A percentile compares a stretch with the other conserved stretches of the same genome.
phyloP scores from a whole-genome alignment of 1,140 invertebrate species.

The Probaryconus sp. region DNA sequence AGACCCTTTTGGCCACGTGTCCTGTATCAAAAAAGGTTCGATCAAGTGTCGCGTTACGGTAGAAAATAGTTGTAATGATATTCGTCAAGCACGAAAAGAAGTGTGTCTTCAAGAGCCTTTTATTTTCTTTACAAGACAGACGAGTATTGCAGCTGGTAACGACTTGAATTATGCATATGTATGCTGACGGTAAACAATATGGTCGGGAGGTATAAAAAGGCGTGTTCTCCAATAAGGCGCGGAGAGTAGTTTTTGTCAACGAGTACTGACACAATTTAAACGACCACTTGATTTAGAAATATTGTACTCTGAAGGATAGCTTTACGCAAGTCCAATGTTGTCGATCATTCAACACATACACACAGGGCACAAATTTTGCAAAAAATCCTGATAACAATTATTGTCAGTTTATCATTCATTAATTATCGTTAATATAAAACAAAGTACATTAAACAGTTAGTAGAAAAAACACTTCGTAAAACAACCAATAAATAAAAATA shows the following conservation, averaged over 20 bases:
- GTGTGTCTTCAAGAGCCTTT: constrained; percentile 39
- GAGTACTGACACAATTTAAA: constrained; percentile 35
- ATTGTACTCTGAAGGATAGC: background rate
- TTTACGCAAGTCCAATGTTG: constrained; percentile 15
- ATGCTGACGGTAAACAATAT: constrained; percentile 48
- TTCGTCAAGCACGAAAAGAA: constrained; percentile 40
- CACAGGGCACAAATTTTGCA: too few relatives aligned
- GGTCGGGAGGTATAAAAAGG: constrained; percentile 38
- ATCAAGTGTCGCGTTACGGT: constrained; percentile 35
- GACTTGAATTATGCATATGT: constrained; percentile 55
- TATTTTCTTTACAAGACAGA: constrained; percentile 47
- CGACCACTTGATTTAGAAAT: constrained; percentile 21
- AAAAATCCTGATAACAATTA: too few relatives aligned
- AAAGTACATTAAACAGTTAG: too few relatives aligned
- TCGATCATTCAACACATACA: too few relatives aligned
- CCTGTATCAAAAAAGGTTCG: constrained; percentile 27
- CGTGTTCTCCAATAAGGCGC: constrained; percentile 35
- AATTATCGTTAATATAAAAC: too few relatives aligned
- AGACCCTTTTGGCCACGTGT: constrained; percentile 23
- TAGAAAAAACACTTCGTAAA: too few relatives aligned
- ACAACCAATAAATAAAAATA: too few relatives aligned
- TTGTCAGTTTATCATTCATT: too few relatives aligned
- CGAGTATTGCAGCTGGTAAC: constrained; percentile 50
- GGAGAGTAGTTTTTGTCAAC: constrained; percentile 32
- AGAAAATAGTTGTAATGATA: constrained; percentile 48